Conservation (phyloP, 2,113 vertebrate genomes). For the Reinhardtius hippoglossoides region DNA sequence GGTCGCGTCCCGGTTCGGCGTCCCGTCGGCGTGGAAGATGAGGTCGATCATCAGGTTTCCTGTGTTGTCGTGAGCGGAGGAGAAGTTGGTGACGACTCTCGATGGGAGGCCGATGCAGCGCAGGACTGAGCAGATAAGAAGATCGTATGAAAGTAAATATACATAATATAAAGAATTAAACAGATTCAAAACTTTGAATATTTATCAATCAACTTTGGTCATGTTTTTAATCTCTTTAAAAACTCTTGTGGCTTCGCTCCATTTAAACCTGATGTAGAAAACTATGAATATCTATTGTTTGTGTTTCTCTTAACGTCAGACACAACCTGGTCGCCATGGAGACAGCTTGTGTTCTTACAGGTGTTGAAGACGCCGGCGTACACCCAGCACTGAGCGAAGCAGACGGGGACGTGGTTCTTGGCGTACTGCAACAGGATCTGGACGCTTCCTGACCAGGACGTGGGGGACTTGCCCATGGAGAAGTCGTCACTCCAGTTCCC, state of each 20-base stretch:
- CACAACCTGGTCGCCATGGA: too few species aligned
- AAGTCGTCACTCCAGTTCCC: constrained; percentile 90
- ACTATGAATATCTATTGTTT: too few species aligned
- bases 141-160: too few species aligned
- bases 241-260: too few species aligned
- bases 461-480: constrained; percentile 83
- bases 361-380: constrained; percentile 94
- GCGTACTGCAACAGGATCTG: constrained; percentile 88
- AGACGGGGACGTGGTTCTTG: constrained; percentile 80
- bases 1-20: constrained; percentile 78
- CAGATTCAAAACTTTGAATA: too few species aligned
- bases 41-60: constrained; percentile 89
- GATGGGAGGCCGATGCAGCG: constrained; percentile 91
- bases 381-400: constrained; percentile 95
- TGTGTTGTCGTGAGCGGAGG: constrained; percentile 92
- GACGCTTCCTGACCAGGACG: constrained; percentile 91
- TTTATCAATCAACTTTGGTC: too few species aligned
- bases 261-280: too few species aligned
- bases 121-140: constrained; percentile 80
- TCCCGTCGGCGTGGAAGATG: constrained; percentile 83
- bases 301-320: too few species aligned
- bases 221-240: too few species aligned
- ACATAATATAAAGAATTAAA: neutral
- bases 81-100: constrained; percentile 89
- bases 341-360: constrained; percentile 75